Conservation (phyloP, 1,140 invertebrate genomes). For the Drosophila pruinosa region DNA sequence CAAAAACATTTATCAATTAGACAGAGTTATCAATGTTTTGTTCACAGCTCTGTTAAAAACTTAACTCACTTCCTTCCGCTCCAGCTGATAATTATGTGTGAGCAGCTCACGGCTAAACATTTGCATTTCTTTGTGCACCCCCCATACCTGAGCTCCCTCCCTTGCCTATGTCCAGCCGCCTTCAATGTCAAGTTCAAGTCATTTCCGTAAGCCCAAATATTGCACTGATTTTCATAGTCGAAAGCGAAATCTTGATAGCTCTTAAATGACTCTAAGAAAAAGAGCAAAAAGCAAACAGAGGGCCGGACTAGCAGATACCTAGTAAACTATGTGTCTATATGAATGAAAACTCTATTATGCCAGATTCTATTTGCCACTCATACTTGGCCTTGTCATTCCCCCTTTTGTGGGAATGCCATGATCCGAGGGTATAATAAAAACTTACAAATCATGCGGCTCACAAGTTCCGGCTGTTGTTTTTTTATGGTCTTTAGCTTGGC, state of each 20-base stretch:
- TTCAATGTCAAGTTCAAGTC: conserved; percentile 72
- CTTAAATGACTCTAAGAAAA: conserved; percentile 20
- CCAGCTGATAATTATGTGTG: conserved; percentile 24
- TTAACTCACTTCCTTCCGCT: conserved; percentile 35
- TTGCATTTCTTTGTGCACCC: conserved; percentile 34
- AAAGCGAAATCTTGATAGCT: conserved; percentile 30
- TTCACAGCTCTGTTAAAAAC: neutral
- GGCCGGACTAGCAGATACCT: neutral
- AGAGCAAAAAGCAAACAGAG: neutral
- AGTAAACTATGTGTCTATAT: neutral
- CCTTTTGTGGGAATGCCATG: neutral
- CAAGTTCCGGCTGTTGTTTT: conserved; percentile 69
- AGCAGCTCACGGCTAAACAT: conserved; percentile 16
- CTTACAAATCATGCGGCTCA: conserved; percentile 73
- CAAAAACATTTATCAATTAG: neutral
- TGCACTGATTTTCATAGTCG: conserved; percentile 33
- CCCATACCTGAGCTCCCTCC: neutral
- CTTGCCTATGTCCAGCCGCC: conserved; percentile 6
- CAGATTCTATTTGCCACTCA: neutral
- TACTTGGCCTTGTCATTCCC: neutral
- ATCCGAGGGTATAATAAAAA: conserved; percentile 27
- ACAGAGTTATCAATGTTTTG: neutral
- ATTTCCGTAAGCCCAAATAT: conserved; percentile 52
- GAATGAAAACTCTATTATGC: neutral
- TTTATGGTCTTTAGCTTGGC: conserved; percentile 57